Evolutionary conservation across 2,113 vertebrate genomes (phyloP).

Genomic region (Bubo blakistoni): DNA sequence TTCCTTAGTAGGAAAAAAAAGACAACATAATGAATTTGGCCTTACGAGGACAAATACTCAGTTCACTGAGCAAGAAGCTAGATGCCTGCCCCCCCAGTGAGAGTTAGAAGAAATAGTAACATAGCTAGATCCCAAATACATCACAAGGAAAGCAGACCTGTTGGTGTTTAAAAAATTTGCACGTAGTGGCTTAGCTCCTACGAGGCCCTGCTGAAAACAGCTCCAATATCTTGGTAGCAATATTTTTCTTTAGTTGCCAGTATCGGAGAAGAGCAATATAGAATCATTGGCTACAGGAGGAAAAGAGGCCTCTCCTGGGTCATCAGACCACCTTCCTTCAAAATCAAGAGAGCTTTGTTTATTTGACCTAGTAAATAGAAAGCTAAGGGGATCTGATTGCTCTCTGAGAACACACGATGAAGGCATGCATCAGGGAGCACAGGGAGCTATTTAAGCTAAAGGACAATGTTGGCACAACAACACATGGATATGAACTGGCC

Average conservation of each 20-base stretch:
- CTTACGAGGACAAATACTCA: neutral
- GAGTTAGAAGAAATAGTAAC: neutral
- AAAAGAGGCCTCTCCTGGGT: neutral
- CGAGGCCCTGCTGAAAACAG: neutral
- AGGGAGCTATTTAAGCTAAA: neutral
- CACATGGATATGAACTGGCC: neutral
- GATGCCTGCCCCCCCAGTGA: neutral
- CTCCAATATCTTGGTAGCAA: neutral
- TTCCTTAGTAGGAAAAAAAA: neutral
- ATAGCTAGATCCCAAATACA: neutral
- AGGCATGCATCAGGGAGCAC: neutral
- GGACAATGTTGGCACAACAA: conserved; percentile 11
- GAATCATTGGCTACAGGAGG: neutral
- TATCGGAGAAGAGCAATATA: neutral
- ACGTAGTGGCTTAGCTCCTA: neutral
- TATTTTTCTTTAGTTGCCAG: neutral
- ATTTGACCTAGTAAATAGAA: neutral
- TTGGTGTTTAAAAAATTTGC: neutral
- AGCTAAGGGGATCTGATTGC: neutral
- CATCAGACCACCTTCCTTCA: neutral
- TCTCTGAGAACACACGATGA: neutral
- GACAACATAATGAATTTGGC: neutral
- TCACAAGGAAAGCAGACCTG: neutral
- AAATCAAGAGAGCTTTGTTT: neutral
- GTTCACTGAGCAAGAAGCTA: neutral